Percentiles rank a stretch among this genome's conserved stretches.
These are phyloP conservation scores for Siniperca obscura DNA, from an alignment of 2,797 vertebrate genomes.

Conservation along the genomic window DNA sequence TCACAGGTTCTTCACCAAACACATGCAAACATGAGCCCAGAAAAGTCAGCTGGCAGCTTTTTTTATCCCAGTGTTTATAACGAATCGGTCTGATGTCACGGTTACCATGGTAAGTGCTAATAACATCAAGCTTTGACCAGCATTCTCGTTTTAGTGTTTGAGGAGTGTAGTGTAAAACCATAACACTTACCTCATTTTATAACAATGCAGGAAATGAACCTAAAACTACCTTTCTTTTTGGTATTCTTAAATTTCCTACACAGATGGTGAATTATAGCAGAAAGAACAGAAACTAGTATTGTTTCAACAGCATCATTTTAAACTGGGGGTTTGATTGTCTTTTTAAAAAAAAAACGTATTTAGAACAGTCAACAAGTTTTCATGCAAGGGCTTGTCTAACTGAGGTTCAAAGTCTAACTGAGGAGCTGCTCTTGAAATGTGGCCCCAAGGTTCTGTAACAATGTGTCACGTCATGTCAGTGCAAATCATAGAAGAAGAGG, in stretches of 20 bases:
- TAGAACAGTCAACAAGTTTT: neutral
- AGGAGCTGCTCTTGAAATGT: conserved; percentile 16
- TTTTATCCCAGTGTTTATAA: conserved; percentile 5
- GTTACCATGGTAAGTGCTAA: neutral
- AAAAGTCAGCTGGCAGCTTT: neutral
- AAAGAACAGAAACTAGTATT: neutral
- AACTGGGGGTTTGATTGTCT: neutral
- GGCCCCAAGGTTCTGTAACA: neutral
- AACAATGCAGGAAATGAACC: conserved; percentile 16
- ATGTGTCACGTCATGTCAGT: neutral
- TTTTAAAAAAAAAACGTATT: neutral
- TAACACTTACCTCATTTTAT: conserved; percentile 2
- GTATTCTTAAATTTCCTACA: neutral
- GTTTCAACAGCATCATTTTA: neutral
- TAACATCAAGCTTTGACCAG: neutral
- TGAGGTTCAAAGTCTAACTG: neutral
- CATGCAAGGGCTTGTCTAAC: neutral
- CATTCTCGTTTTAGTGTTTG: conserved; percentile 1
- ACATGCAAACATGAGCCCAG: neutral
- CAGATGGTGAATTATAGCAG: neutral
- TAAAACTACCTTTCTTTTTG: neutral
- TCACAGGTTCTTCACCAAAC: neutral
- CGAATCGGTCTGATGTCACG: neutral
- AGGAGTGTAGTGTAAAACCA: neutral
- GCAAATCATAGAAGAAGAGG: neutral